These are phyloP conservation scores for Sclerodermus sp. DNA, from an alignment of 2,888 invertebrate species.

Conservation along the genomic window DNA sequence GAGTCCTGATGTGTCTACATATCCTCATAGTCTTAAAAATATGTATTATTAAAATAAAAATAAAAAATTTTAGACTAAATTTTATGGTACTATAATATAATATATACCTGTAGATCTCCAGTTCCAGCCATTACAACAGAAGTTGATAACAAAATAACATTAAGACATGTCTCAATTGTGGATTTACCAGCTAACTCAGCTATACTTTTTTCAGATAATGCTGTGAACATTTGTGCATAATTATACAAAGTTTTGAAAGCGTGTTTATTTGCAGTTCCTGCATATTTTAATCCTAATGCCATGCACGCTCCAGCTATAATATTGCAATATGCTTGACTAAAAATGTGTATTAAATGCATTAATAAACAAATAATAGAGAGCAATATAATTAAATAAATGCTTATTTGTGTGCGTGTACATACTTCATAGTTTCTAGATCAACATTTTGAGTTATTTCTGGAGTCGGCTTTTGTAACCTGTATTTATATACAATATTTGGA, in stretches of 20 bases:
- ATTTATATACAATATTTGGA: slow-evolving; percentile 73
- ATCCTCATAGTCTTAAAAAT: slow-evolving; percentile 68
- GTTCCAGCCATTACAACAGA: slow-evolving; percentile 95
- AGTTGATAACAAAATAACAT: slow-evolving; percentile 78
- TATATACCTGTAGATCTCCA: slow-evolving; percentile 75
- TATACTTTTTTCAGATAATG: slow-evolving; percentile 69
- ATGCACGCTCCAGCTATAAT: slow-evolving; percentile 94
- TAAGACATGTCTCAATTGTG: slow-evolving; percentile 86
- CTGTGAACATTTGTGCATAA: slow-evolving; percentile 71
- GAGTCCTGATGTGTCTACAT: slow-evolving; percentile 80
- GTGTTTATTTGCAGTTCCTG: slow-evolving; percentile 83
- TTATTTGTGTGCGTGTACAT: slow-evolving; percentile 51
- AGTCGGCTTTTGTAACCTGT: slow-evolving; percentile 76
- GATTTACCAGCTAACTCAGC: slow-evolving; percentile 88
- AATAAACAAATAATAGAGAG: slow-evolving; percentile 7
- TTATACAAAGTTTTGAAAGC: slow-evolving; percentile 80
- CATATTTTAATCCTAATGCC: slow-evolving; percentile 89
- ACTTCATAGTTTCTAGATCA: slow-evolving; percentile 94
- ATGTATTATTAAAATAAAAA: neutral
- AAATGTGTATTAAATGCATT: too few relatives aligned
- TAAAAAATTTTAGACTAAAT: neutral
- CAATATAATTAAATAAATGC: slow-evolving; percentile 8
- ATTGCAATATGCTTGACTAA: slow-evolving; percentile 94
- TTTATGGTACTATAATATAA: neutral
- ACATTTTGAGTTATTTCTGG: slow-evolving; percentile 65